Base-by-base conservation (phyloP, 2,113 vertebrate genomes). In the Dissostichus mawsoni region DNA sequence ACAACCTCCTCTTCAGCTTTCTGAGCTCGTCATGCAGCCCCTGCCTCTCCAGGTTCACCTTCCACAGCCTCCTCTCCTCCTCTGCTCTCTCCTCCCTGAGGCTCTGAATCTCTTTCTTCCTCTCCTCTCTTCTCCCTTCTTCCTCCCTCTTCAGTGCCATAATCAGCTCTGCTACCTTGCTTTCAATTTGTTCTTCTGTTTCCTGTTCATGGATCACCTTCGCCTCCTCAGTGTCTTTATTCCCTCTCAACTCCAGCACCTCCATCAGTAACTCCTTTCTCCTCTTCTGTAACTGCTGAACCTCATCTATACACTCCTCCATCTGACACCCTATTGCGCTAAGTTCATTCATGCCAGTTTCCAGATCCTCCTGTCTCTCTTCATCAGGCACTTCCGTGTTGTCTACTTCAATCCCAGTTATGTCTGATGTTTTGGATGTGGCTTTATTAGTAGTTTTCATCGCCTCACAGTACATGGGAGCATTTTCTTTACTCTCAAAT, bases 41-140 rank as follows among this genome's bases (percentile, higher is more conserved):
- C 61, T 96, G 96, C 69, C 95, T 95, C 92, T 98, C 96, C 80
- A 99, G 88, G 78, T 95, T 95, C n/a, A 93, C 94, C 69, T 95
- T 95, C 84, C 96, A 96, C 5, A 96, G 93, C 78, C 94, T 94
- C 80, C 91, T 93, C 86, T 96, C 96, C 75, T 96, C 96, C 0
- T 94, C 93, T 48, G 94, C 92, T 68, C 97, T 94, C 88, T 96
- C 94, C 78, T 93, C 84, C 14, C 96, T 96, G 69, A 97, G 95
- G 1, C 86, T 93, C 14, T 91, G 90, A 17, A 96, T 94, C 86
- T 97, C 97, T 88, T 89, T 93, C 48, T 96, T 94, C 53, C 94
- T 96, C 0, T 96, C 97, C 83, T 96, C 96, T 36, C 96, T 92
- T 7, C 97, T 93, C 69, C 91, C 81, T 8, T 93, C 86, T 8